Base-by-base conservation (phyloP, 2,888 invertebrate species). In the Thecocarcelia acutangulata region DNA sequence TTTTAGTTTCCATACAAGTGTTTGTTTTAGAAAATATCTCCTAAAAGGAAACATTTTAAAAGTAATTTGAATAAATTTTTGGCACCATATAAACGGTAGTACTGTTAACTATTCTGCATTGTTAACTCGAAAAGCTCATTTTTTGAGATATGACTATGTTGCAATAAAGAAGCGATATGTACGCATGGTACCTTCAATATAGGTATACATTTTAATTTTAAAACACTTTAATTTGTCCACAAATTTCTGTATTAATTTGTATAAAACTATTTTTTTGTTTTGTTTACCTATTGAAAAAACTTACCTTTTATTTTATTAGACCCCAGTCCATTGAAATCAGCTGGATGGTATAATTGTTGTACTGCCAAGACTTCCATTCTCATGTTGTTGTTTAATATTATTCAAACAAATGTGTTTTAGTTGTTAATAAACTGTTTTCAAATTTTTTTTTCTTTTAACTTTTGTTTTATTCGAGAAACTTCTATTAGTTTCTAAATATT, bases 351-450 rank as follows among this genome's bases (percentile, higher is more conserved):
- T 37, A 81, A 74, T 52, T 83, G 78, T 68, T 84, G 83, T 61
- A 83, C 80, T 63, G 84, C 83, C 72, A 84, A 68, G 48, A 84
- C 77, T 83, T 84, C 84, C 83, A 83, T 84, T 83, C 75, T 84
- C 68, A 84, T 84, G 2, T 54, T 61, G 19, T 54, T 54, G 13
- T 52, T 54, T 50, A 50, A 12, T 17, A 33, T 33, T 33, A 33
- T 64, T 50, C 17, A 72, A 72, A 61, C 78, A 46, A 73, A 66
- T 17, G 33, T 59, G 52, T 42, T 5, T 33, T 54, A 52, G n/a
- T 50, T 52, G 21, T 21, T 24, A 17, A 33, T 64, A 44, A 70
- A 59, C 15, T 77, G 42, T 48, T 80, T 74, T 66, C 69, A 68
- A 63, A 63, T 44, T 56, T 66, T 50, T 70, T 8, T 28, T 52